A percentile compares a stretch with the other conserved stretches of the same genome.
These are phyloP conservation scores for Gymnopithys bicolor DNA, from an alignment of 2,797 vertebrate genomes.

Conservation along the genomic window DNA sequence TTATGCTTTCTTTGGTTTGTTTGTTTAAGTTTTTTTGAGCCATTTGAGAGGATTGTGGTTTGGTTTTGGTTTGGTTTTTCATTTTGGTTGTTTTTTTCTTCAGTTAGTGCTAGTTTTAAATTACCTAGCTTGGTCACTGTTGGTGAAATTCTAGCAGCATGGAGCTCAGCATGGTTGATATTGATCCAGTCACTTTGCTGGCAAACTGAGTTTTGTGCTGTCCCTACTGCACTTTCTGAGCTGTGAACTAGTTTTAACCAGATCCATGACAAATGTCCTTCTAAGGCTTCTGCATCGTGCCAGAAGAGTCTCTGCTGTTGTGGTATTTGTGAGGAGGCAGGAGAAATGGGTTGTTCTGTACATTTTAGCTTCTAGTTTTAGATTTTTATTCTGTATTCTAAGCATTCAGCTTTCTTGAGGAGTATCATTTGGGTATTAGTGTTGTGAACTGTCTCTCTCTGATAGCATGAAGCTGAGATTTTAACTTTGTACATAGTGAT, in stretches of 20 bases:
- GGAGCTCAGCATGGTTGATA: not conserved
- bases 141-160: not conserved
- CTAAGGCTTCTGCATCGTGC: not conserved
- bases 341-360: not conserved
- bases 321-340: not conserved
- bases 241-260: not conserved
- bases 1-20: not conserved
- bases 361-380: not conserved
- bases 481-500: not conserved
- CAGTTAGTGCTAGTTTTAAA: not conserved
- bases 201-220: not conserved
- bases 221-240: not conserved
- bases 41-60: not conserved
- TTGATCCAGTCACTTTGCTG: not conserved
- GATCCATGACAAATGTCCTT: not conserved
- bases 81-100: not conserved
- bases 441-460: not conserved
- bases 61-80: not conserved
- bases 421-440: not conserved
- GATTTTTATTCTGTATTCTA: not conserved
- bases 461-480: not conserved
- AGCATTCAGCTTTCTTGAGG: not conserved
- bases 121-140: not conserved
- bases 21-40: not conserved
- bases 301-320: not conserved